Evolutionary conservation across 2,797 vertebrate genomes (phyloP).

Genomic region (Gallinago solitaria): DNA sequence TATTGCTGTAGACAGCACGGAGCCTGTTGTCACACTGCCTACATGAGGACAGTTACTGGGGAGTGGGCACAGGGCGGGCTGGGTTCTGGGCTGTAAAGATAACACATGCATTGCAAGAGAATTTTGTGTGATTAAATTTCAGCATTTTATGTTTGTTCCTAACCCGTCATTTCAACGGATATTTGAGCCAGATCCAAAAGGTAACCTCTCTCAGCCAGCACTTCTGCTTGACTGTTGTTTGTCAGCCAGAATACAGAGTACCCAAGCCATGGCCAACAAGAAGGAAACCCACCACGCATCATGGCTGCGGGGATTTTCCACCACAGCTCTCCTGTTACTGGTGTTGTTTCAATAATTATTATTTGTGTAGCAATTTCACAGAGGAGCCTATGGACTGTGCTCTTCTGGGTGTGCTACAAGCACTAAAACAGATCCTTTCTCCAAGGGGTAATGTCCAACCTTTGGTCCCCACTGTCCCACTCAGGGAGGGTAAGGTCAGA

Average conservation of each 20-base stretch:
- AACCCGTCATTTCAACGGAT: conserved; percentile 24
- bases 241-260: neutral
- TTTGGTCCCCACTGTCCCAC: rapidly evolving
- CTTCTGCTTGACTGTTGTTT: neutral
- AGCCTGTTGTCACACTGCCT: neutral
- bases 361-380: neutral
- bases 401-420: neutral
- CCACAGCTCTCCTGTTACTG: neutral
- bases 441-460: neutral
- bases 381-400: neutral
- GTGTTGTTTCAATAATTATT: neutral
- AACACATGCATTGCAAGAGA: conserved; percentile 51
- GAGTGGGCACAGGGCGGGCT: conserved; percentile 14
- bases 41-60: neutral
- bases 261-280: neutral
- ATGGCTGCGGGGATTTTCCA: neutral
- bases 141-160: conserved; percentile 42
- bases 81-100: conserved; percentile 29
- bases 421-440: neutral
- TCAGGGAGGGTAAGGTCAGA: neutral
- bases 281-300: neutral
- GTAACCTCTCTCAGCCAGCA: neutral
- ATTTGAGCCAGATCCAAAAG: conserved; percentile 8
- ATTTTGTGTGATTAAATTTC: conserved; percentile 57
- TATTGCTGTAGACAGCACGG: neutral